Conservation (phyloP, 2,113 vertebrate genomes). For the Merops nubicus region DNA sequence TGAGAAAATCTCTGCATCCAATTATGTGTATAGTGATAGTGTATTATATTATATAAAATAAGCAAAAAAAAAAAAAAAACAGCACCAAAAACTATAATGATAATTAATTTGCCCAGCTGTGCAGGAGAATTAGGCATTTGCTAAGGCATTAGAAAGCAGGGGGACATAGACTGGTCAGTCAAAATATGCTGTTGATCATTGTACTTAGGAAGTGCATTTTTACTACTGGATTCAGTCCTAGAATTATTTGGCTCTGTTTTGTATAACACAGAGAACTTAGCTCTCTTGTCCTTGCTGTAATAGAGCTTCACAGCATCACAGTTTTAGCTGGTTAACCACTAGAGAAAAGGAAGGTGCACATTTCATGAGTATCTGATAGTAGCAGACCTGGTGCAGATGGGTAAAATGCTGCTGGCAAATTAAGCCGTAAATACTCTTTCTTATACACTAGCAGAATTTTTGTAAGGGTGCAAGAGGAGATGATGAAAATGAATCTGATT, state of each 20-base stretch:
- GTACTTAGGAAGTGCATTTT: not conserved
- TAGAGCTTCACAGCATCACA: not conserved
- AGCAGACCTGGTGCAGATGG: not conserved
- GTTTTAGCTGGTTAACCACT: not conserved
- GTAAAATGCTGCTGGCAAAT: not conserved
- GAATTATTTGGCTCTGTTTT: not conserved
- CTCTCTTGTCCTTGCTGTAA: not conserved
- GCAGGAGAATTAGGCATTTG: not conserved
- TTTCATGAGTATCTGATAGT: rapidly evolving
- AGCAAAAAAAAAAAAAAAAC: not conserved
- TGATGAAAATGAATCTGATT: rapidly evolving
- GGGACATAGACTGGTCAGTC: not conserved
- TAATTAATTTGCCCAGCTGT: conserved; percentile 17
- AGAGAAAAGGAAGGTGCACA: rapidly evolving
- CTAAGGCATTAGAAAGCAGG: not conserved
- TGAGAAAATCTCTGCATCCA: not conserved
- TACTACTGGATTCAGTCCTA: not conserved
- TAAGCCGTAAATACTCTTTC: not conserved
- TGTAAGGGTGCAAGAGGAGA: not conserved
- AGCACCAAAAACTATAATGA: not conserved
- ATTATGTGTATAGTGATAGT: not conserved
- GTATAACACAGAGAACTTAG: not conserved
- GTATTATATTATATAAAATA: not conserved
- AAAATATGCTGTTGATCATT: not conserved
- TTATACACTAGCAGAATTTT: rapidly evolving